Evolutionary conservation across 1,140 invertebrate genomes (phyloP).

Genomic region (Lepidurus couesii): DNA sequence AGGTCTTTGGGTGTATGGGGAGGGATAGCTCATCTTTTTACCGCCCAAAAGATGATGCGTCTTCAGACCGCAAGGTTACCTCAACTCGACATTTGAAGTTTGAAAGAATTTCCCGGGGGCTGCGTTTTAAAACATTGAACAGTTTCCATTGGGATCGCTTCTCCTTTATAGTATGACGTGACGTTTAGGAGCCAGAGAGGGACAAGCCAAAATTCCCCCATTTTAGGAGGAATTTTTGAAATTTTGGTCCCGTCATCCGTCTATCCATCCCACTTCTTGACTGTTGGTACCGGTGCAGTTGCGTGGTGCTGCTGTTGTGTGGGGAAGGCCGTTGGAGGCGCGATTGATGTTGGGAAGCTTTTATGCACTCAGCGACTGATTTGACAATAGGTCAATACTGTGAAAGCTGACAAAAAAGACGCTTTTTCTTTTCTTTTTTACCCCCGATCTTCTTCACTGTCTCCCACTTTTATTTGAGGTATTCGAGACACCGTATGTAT

Average conservation of each 20-base stretch:
- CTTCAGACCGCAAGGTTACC: too few species aligned
- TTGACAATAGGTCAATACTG: slow-evolving; percentile 2
- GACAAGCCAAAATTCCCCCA: too few species aligned
- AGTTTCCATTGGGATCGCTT: too few species aligned
- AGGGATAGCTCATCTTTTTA: background rate
- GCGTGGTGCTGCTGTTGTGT: background rate
- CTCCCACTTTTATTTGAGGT: background rate
- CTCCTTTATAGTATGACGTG: too few species aligned
- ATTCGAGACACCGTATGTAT: background rate
- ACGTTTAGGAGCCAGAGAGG: too few species aligned
- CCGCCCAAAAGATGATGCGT: background rate
- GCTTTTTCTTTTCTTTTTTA: background rate
- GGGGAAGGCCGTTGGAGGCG: background rate
- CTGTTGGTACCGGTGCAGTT: background rate
- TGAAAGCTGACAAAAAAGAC: background rate
- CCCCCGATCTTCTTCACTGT: background rate
- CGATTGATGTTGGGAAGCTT: background rate
- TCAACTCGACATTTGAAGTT: too few species aligned
- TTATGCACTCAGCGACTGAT: background rate
- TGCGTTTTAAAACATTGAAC: too few species aligned
- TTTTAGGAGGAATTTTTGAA: too few species aligned
- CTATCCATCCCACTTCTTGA: background rate
- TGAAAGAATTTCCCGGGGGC: too few species aligned
- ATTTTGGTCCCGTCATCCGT: too few species aligned
- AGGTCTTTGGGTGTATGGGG: background rate